phyloP scores from a whole-genome alignment of 2,113 vertebrate species.

The Clinocottus analis region DNA sequence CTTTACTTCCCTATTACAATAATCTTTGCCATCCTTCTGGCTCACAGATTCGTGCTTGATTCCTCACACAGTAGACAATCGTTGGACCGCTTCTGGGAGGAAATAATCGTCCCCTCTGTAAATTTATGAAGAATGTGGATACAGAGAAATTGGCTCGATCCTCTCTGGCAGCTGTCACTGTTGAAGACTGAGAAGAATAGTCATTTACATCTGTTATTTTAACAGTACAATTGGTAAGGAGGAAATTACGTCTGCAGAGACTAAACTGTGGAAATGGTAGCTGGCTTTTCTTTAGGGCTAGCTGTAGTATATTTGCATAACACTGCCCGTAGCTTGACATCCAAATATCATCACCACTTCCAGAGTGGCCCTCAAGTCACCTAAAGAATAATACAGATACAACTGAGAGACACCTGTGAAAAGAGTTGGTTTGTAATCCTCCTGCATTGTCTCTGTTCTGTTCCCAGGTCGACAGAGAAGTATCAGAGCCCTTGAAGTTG shows the following conservation, averaged over 20 bases:
- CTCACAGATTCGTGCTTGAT: conserved; percentile 43
- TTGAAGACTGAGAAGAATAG: conserved; percentile 50
- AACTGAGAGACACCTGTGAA: background rate
- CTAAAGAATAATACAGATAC: background rate
- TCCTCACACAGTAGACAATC: conserved; percentile 69
- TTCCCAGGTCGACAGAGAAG: conserved; percentile 74
- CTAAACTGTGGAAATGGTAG: conserved; percentile 50
- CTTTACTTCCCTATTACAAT: conserved; percentile 28
- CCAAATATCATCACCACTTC: background rate
- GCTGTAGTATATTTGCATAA: conserved; percentile 18
- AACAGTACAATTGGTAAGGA: conserved; percentile 56
- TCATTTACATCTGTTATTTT: conserved; percentile 59
- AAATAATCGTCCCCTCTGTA: conserved; percentile 53
- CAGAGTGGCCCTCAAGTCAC: background rate
- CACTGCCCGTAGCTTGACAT: background rate
- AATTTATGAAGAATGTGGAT: conserved; percentile 52
- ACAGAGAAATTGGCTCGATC: conserved; percentile 28
- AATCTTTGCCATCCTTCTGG: conserved; percentile 57
- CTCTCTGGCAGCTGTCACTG: conserved; percentile 35
- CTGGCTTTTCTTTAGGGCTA: conserved; percentile 12
- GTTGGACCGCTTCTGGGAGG: conserved; percentile 51
- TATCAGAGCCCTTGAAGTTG: conserved; percentile 69
- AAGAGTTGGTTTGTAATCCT: conserved; percentile 8
- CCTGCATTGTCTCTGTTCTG: conserved; percentile 23
- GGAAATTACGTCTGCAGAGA: conserved; percentile 41